Conservation (phyloP, 2,113 vertebrate genomes). For the Callospermophilus lateralis region DNA sequence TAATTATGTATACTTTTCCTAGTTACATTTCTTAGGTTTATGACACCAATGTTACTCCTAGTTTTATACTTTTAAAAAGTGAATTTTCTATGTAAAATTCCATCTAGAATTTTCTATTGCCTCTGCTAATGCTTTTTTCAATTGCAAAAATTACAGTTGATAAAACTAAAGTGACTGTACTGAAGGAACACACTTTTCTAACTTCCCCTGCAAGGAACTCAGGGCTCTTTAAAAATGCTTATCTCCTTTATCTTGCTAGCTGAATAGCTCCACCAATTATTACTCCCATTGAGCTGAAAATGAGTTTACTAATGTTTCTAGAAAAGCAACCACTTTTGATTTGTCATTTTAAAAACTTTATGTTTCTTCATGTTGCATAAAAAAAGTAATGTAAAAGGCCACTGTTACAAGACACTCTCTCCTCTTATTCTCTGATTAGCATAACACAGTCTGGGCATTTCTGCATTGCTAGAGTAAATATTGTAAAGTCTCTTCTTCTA, state of each 20-base stretch:
- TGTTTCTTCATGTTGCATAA: slow-evolving; percentile 73
- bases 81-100: not conserved
- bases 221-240: not conserved
- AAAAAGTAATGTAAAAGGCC: slow-evolving; percentile 74
- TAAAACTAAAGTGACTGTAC: slow-evolving; percentile 12
- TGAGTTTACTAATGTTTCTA: slow-evolving; percentile 89
- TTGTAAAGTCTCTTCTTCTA: slow-evolving; percentile 89
- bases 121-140: not conserved
- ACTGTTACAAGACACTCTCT: slow-evolving; percentile 61
- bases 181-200: slow-evolving; percentile 22
- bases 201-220: not conserved
- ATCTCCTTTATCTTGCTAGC: not conserved
- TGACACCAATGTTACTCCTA: not conserved
- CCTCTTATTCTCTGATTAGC: not conserved
- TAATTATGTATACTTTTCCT: not conserved
- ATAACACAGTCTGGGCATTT: slow-evolving; percentile 34
- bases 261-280: not conserved
- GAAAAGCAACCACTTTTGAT: slow-evolving; percentile 77
- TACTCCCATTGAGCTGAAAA: slow-evolving; percentile 82
- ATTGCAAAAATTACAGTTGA: not conserved
- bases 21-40: slow-evolving; percentile 8
- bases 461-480: slow-evolving; percentile 86
- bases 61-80: not conserved
- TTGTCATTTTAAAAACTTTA: slow-evolving; percentile 69
- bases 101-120: not conserved